A percentile compares a stretch with the other conserved stretches of the same genome.
These are phyloP conservation scores for Eucidaris tribuloides DNA, from an alignment of 35 echinoderm and acorn worm genomes.

Conservation along the genomic window DNA sequence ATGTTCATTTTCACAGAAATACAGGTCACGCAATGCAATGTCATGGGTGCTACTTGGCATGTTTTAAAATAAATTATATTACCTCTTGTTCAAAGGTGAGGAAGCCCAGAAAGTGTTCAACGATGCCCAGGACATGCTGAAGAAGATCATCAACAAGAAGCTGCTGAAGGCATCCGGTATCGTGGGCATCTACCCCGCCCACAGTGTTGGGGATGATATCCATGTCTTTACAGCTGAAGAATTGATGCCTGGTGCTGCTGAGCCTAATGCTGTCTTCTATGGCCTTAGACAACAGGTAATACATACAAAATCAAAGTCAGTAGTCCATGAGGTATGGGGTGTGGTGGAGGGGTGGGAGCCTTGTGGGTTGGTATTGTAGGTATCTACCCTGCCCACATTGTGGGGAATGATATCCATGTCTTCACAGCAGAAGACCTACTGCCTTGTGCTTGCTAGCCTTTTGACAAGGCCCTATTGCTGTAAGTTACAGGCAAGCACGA, in stretches of 20 bases:
- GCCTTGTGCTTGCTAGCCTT: constrained; percentile 34
- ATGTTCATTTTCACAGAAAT: no score
- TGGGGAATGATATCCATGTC: constrained; percentile 74
- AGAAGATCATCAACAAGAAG: constrained; percentile 72
- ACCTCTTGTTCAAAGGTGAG: no score
- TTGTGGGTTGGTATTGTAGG: constrained; percentile 64
- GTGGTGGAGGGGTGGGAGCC: no score
- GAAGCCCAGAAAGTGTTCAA: constrained; percentile 84
- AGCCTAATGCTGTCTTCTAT: constrained; percentile 77
- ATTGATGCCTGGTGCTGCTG: constrained; percentile 31
- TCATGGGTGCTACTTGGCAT: no score
- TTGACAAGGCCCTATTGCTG: no score
- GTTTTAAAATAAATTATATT: no score
- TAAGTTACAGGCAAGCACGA: no score
- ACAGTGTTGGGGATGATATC: constrained; percentile 82
- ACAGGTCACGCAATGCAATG: no score
- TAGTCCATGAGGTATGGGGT: no score
- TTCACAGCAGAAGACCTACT: constrained; percentile 64
- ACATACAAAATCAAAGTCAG: constrained; percentile 17
- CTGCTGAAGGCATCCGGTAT: constrained; percentile 71
- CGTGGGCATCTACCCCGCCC: constrained; percentile 80
- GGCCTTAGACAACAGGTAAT: constrained; percentile 88
- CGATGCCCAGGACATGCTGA: constrained; percentile 90
- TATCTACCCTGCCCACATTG: constrained; percentile 65
- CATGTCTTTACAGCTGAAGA: constrained; percentile 71